Percentiles rank a stretch among this genome's conserved stretches.
phyloP scores from a whole-genome alignment of 1,140 invertebrate genomes.

The Brachionus rubens region DNA sequence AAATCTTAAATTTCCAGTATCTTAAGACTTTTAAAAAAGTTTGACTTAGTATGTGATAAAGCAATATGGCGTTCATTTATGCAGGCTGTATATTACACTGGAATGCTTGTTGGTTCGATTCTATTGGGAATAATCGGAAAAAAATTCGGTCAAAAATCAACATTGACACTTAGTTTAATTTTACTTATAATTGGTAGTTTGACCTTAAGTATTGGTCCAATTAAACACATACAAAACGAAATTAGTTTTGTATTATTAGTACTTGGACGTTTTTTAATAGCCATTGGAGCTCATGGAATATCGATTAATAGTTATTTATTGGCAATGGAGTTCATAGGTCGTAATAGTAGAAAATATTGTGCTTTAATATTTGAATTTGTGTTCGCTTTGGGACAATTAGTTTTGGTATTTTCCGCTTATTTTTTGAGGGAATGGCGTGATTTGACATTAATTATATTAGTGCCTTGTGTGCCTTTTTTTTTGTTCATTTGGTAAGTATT shows the following conservation, averaged over 20 bases:
- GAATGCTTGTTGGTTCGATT: slow-evolving; percentile 29
- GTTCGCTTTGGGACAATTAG: slow-evolving; percentile 36
- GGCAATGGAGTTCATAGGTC: slow-evolving; percentile 26
- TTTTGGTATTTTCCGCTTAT: slow-evolving; percentile 14
- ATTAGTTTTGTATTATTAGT: not conserved
- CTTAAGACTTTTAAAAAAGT: slow-evolving; percentile 3
- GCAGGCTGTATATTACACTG: slow-evolving; percentile 14
- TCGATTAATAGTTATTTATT: slow-evolving; percentile 29
- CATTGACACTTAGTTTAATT: not conserved
- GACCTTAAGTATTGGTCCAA: not conserved
- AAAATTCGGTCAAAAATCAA: slow-evolving; percentile 10
- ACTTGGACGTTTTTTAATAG: slow-evolving; percentile 9
- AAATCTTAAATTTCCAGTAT: not conserved
- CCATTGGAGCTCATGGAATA: slow-evolving; percentile 24
- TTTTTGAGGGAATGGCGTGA: slow-evolving; percentile 29
- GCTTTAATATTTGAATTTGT: slow-evolving; percentile 35
- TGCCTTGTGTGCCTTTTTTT: slow-evolving; percentile 19
- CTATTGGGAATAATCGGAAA: not conserved
- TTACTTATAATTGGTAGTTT: not conserved
- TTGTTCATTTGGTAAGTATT: slow-evolving; percentile 25
- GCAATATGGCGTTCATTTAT: slow-evolving; percentile 16
- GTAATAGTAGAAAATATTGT: not conserved
- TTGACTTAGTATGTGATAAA: slow-evolving; percentile 34
- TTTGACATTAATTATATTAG: not conserved
- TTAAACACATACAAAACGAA: not conserved